A percentile compares a stretch with the other conserved stretches of the same genome.
phyloP scores from a whole-genome alignment of 1,140 invertebrate species.

The Planococcus citri region DNA sequence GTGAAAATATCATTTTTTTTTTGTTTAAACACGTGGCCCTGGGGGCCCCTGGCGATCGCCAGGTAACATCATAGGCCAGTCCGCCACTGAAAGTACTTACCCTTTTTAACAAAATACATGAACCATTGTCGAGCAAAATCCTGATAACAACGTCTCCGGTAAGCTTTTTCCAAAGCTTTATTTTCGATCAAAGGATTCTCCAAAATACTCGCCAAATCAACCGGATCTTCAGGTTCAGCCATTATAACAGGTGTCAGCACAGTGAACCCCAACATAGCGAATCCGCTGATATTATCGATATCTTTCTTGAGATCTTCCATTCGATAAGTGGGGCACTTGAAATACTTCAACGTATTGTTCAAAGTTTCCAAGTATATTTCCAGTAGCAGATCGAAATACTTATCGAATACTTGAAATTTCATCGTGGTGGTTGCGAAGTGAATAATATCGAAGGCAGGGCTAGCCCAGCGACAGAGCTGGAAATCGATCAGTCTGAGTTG shows the following conservation, averaged over 20 bases:
- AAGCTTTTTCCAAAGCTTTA: not conserved
- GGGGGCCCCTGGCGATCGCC: no score
- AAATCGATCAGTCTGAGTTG: slow-evolving; percentile 34
- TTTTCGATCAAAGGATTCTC: not conserved
- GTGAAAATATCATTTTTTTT: no score
- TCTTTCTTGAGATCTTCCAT: not conserved
- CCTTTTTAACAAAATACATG: not conserved
- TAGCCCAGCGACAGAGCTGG: slow-evolving; percentile 9
- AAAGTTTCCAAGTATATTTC: not conserved
- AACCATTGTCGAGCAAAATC: not conserved
- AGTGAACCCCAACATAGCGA: not conserved
- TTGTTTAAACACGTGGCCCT: no score
- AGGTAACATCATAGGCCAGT: no score
- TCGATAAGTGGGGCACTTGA: not conserved
- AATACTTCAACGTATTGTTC: not conserved
- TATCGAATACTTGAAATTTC: not conserved
- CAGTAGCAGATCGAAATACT: slow-evolving; percentile 1
- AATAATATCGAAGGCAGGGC: not conserved
- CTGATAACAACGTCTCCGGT: not conserved
- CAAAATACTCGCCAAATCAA: not conserved
- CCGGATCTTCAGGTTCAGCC: not conserved
- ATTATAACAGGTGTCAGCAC: not conserved
- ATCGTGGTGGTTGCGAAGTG: not conserved
- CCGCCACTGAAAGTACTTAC: not conserved
- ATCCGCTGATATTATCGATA: not conserved